Evolutionary conservation across 2,113 vertebrate genomes (phyloP).

Genomic region (Microtus pennsylvanicus): DNA sequence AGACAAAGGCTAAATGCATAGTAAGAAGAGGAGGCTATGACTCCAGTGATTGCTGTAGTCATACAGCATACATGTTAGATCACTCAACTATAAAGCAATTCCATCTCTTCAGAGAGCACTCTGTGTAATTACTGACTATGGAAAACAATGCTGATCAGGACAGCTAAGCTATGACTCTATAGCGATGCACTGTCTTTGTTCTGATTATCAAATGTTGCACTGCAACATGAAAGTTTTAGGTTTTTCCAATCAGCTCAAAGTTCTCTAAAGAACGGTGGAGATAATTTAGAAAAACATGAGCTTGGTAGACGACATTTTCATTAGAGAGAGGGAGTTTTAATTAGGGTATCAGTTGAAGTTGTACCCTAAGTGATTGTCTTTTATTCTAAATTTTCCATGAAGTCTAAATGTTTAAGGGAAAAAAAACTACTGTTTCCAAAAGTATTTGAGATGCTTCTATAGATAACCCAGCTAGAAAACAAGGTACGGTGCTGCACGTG

Average conservation of each 20-base stretch:
- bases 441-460: slow-evolving; percentile 7
- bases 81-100: not conserved
- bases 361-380: slow-evolving; percentile 14
- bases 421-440: slow-evolving; percentile 45
- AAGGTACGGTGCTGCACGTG: not conserved
- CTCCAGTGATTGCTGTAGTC: not conserved
- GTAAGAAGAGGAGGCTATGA: not conserved
- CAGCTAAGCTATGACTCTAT: not conserved
- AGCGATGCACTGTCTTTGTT: not conserved
- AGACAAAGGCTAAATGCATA: not conserved
- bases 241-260: not conserved
- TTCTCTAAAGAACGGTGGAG: not conserved
- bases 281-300: not conserved
- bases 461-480: slow-evolving; percentile 46
- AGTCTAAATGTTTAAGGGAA: slow-evolving; percentile 7
- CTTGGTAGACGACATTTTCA: slow-evolving; percentile 1
- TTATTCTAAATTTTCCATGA: slow-evolving; percentile 42
- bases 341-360: slow-evolving; percentile 27
- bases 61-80: no score
- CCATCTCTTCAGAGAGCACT: not conserved
- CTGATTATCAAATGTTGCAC: not conserved
- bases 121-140: not conserved
- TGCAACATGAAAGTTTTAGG: not conserved
- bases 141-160: not conserved
- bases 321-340: slow-evolving; percentile 26